Evolutionary conservation across 2,113 vertebrate genomes (phyloP).

Genomic region (Rhadina sibilatrix): DNA sequence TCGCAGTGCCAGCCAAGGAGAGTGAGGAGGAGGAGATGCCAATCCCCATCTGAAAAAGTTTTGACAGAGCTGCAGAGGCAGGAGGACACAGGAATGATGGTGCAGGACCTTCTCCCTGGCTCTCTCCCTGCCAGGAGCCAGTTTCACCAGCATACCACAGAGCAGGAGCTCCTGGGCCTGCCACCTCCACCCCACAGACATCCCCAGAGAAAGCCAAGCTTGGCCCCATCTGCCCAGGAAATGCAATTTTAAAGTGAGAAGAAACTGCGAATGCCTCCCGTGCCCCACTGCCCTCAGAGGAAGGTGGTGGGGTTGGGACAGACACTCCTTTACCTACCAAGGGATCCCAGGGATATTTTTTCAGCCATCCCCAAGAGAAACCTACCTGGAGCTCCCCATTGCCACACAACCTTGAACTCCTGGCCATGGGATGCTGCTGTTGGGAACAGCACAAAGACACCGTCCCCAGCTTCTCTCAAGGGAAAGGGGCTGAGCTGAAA

Average conservation of each 20-base stretch:
- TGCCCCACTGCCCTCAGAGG: accelerated
- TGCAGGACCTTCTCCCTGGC: background rate
- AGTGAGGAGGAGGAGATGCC: background rate
- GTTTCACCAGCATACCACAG: background rate
- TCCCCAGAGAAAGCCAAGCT: background rate
- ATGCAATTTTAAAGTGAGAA: background rate
- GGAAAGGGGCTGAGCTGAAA: background rate
- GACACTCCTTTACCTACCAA: background rate
- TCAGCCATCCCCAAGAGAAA: background rate
- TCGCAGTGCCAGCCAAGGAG: background rate
- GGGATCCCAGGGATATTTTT: background rate
- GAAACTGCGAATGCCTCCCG: background rate
- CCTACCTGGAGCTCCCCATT: background rate
- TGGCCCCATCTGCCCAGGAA: background rate
- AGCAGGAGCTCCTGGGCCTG: background rate
- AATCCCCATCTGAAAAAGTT: background rate
- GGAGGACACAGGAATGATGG: accelerated
- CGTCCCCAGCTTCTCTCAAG: accelerated
- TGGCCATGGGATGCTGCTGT: background rate
- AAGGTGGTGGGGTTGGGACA: background rate
- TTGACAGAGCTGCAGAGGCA: background rate
- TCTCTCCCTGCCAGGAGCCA: background rate
- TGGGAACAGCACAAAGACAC: background rate
- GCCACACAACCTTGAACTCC: background rate
- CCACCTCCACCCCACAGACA: background rate